Evolutionary conservation across 2,797 vertebrate species (phyloP), one percentile per base, ranked within the genome.

Genomic region (Eulemur mongoz): DNA sequence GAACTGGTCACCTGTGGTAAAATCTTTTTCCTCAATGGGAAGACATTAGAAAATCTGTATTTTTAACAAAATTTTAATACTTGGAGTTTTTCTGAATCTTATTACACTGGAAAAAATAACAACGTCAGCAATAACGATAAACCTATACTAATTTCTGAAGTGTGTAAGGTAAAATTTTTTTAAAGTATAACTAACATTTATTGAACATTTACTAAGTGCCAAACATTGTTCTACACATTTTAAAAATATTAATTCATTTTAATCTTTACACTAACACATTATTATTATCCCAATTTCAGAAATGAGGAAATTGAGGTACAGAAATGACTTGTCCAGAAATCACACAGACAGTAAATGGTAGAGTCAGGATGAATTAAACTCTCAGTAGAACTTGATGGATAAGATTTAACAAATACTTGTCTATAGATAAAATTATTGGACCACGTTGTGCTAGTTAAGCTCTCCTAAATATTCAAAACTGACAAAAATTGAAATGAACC

Each of bases 401-500:
- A 4, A 80, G 2, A 52, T 65, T 89, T 65, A 90, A 22, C n/a
- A 30, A 4, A 23, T 0, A 25, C 1, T 89, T 40, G 43, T 61
- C 15, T 91, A 45, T 7, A 18, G 30, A 78, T 67, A 17, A 65
- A 92, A 84, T 75, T 73, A 25, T 13, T 45, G 32, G 9, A 59
- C 32, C 14, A 20, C 32, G 7, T 32, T 89, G 6, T 81, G 18
- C 30, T 67, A 65, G 6, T n/a, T 82, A 85, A 45, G 30, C 67
- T 96, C 38, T 32, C 59, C 82, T 89, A 73, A 40, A 93, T 38
- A 11, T 90, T 59, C 45, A 97, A 96, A 96, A 87, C 48, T 85
- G 86, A 95, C 43, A 7, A 61, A 96, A 97, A 82, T 0, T 91
- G 12, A 94, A 96, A 72, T 78, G 96, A 75, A 94, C 52, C 85